Percentiles rank a stretch among this genome's conserved stretches.
These are phyloP conservation scores for Phrynocephalus forsythii DNA, from an alignment of 2,797 vertebrate genomes.

Conservation along the genomic window DNA sequence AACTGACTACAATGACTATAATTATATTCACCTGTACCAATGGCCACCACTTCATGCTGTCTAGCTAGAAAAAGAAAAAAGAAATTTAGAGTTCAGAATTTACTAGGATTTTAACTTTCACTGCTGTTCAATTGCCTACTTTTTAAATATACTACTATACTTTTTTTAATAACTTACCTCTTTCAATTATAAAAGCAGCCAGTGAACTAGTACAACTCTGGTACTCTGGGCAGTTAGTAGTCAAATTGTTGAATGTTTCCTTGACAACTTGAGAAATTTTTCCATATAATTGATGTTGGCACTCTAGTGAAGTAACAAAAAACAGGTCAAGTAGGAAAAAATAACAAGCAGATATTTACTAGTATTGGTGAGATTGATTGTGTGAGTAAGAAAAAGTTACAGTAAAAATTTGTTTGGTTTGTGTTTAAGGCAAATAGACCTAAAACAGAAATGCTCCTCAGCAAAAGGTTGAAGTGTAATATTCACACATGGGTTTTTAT, in stretches of 20 bases:
- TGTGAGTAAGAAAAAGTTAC: neutral
- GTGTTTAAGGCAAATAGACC: neutral
- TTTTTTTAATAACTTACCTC: conserved; percentile 77
- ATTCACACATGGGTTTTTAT: neutral
- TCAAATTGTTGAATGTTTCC: conserved; percentile 82
- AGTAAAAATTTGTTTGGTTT: neutral
- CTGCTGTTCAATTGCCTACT: neutral
- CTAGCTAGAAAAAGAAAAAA: conserved; percentile 65
- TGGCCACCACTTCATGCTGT: conserved; percentile 85
- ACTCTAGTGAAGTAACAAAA: conserved; percentile 76
- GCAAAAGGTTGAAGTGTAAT: neutral
- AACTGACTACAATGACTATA: conserved; percentile 77
- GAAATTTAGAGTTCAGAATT: rapidly evolving
- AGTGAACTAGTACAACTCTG: conserved; percentile 82
- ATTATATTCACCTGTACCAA: conserved; percentile 91
- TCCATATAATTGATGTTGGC: conserved; percentile 73
- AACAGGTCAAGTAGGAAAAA: neutral
- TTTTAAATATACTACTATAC: neutral
- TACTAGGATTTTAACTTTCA: neutral
- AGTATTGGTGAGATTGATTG: neutral
- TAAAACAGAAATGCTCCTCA: neutral
- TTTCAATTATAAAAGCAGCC: conserved; percentile 91
- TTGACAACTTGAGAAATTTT: conserved; percentile 80
- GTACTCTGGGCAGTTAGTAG: conserved; percentile 80
- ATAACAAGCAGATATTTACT: neutral